A percentile compares a stretch with the other conserved stretches of the same genome.
Conservation (phyloP, 2,797 vertebrate species). For the Peromyscus nudipes region DNA sequence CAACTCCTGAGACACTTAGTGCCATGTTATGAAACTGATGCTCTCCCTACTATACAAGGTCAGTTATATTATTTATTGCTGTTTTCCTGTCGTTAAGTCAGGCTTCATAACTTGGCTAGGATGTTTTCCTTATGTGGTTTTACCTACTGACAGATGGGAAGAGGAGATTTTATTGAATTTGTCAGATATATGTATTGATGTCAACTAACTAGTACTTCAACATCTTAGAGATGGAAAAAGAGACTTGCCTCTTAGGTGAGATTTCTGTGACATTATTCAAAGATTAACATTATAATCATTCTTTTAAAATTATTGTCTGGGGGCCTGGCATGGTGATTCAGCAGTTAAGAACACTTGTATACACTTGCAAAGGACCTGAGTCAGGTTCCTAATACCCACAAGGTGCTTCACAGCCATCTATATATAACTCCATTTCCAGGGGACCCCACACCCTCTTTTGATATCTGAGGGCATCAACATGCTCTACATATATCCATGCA, state of each 20-base stretch:
- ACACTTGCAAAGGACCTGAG: background rate
- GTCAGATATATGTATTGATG: background rate
- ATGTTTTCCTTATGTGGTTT: background rate
- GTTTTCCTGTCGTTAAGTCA: background rate
- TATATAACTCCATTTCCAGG: background rate
- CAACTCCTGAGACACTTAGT: background rate
- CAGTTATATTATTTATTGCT: background rate
- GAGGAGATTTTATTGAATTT: background rate
- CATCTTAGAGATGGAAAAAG: background rate
- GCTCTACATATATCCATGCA: background rate
- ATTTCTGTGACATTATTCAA: background rate
- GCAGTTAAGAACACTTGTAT: background rate
- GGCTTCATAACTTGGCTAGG: background rate
- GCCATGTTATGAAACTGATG: background rate
- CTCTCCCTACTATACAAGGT: background rate
- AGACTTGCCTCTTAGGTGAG: background rate
- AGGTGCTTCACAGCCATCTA: background rate
- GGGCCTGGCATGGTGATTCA: background rate
- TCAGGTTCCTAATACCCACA: background rate
- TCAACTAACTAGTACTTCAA: background rate
- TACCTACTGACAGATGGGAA: background rate
- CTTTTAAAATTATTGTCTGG: background rate
- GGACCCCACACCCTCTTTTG: background rate
- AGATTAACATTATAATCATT: background rate
- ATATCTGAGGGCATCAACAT: background rate